These are phyloP conservation scores for Tenrec ecaudatus DNA, from an alignment of 2,113 vertebrate genomes.

Conservation along the genomic window DNA sequence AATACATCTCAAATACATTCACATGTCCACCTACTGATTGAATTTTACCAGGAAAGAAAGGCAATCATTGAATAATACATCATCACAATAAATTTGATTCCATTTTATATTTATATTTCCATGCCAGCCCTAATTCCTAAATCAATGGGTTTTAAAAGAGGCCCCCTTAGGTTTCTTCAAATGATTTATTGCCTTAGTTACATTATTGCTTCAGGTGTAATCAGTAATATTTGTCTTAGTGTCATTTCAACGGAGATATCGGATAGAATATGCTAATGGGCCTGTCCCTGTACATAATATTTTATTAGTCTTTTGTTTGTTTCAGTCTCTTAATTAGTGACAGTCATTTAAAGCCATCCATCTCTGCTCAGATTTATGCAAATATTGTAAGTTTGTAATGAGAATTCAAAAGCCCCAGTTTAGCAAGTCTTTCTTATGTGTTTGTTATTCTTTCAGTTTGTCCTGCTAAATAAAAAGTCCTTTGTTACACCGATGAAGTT, in stretches of 20 bases:
- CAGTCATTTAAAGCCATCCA: slow-evolving; percentile 82
- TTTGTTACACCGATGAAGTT: slow-evolving; percentile 35
- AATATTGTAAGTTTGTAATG: slow-evolving; percentile 83
- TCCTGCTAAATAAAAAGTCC: slow-evolving; percentile 64
- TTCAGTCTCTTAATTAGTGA: slow-evolving; percentile 85
- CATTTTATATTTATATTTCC: slow-evolving; percentile 79
- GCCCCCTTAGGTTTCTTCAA: slow-evolving; percentile 66
- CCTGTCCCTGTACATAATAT: slow-evolving; percentile 79
- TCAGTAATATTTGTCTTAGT: slow-evolving; percentile 87
- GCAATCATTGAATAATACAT: slow-evolving; percentile 61
- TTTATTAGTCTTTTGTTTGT: slow-evolving; percentile 85
- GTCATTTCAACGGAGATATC: slow-evolving; percentile 78
- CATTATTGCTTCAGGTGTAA: slow-evolving; percentile 84
- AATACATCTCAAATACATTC: not conserved
- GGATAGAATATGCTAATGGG: slow-evolving; percentile 84
- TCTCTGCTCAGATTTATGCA: slow-evolving; percentile 85
- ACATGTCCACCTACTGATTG: slow-evolving; percentile 67
- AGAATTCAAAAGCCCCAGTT: slow-evolving; percentile 64
- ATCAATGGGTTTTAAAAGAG: slow-evolving; percentile 73
- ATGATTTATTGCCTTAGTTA: slow-evolving; percentile 85
- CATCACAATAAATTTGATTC: slow-evolving; percentile 71
- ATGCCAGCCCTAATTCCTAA: slow-evolving; percentile 79
- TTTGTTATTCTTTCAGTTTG: slow-evolving; percentile 70
- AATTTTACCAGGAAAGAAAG: slow-evolving; percentile 64
- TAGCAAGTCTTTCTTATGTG: slow-evolving; percentile 70